A percentile compares a stretch with the other conserved stretches of the same genome.
Conservation (phyloP, 2,888 invertebrate species). For the Diploptera punctata region DNA sequence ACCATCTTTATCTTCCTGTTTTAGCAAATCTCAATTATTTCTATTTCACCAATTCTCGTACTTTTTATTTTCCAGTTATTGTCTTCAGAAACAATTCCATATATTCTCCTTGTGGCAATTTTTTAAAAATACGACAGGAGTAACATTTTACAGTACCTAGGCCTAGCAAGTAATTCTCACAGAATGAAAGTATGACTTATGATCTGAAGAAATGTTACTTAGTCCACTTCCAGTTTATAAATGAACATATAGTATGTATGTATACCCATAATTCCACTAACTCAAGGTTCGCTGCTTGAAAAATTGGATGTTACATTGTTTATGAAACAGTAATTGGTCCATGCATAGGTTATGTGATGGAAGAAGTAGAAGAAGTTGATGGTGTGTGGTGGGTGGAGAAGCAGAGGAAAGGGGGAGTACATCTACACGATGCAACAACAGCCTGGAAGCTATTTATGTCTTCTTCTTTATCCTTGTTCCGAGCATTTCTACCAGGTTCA, state of each 20-base stretch:
- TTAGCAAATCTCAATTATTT: no score
- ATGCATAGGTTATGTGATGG: slow-evolving; percentile 38
- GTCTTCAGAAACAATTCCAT: no score
- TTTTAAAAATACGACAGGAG: no score
- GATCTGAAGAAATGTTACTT: background rate
- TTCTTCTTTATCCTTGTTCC: no score
- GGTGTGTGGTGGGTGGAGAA: background rate
- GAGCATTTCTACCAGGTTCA: no score
- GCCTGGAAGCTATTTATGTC: background rate
- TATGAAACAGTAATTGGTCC: slow-evolving; percentile 41
- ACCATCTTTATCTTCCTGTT: no score
- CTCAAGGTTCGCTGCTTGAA: slow-evolving; percentile 25
- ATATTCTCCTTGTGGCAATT: no score
- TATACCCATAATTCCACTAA: slow-evolving; percentile 22
- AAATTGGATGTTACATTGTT: slow-evolving; percentile 40
- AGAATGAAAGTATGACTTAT: no score
- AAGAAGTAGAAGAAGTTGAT: background rate
- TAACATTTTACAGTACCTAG: no score
- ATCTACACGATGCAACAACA: background rate
- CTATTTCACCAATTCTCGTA: no score
- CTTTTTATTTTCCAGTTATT: no score
- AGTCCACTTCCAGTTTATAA: background rate
- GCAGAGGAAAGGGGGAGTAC: background rate
- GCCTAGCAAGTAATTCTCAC: no score
- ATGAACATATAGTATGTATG: background rate